phyloP scores from a whole-genome alignment of 2,888 invertebrate genomes.

The Macaria liturata region DNA sequence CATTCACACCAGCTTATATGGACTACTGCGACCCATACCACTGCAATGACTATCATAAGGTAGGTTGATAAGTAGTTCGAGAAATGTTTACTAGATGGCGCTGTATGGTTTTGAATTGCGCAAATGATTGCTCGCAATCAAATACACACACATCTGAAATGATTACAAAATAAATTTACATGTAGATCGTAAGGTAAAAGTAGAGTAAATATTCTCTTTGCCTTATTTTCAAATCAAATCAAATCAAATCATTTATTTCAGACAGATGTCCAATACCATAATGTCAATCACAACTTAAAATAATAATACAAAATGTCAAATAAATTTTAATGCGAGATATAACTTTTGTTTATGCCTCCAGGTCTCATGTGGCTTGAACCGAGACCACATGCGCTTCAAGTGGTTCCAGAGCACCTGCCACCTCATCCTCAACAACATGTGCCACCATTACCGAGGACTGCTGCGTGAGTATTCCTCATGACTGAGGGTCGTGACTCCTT shows the following conservation, averaged over 20 bases:
- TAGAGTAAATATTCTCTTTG: neutral
- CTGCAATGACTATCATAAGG: constrained; percentile 58
- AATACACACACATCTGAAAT: too few species aligned
- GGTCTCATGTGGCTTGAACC: constrained; percentile 54
- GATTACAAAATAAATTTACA: too few species aligned
- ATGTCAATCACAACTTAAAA: too few species aligned
- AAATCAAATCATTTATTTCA: too few species aligned
- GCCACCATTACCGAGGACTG: constrained; percentile 50
- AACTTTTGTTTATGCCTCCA: neutral
- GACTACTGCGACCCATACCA: constrained; percentile 68
- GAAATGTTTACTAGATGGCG: too few species aligned
- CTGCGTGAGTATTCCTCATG: constrained; percentile 49
- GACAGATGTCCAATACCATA: too few species aligned
- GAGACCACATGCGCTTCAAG: constrained; percentile 49
- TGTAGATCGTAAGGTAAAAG: too few species aligned
- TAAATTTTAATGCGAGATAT: neutral
- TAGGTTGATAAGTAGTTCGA: neutral
- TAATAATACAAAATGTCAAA: too few species aligned
- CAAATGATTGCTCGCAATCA: too few species aligned
- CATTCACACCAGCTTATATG: constrained; percentile 54
- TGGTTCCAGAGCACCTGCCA: constrained; percentile 70
- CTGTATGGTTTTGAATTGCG: too few species aligned
- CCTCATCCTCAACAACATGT: constrained; percentile 58
- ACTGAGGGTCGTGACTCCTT: too few species aligned
- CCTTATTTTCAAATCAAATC: too few species aligned